phyloP scores from a whole-genome alignment of 2,113 vertebrate species.

The Scopus umbretta region DNA sequence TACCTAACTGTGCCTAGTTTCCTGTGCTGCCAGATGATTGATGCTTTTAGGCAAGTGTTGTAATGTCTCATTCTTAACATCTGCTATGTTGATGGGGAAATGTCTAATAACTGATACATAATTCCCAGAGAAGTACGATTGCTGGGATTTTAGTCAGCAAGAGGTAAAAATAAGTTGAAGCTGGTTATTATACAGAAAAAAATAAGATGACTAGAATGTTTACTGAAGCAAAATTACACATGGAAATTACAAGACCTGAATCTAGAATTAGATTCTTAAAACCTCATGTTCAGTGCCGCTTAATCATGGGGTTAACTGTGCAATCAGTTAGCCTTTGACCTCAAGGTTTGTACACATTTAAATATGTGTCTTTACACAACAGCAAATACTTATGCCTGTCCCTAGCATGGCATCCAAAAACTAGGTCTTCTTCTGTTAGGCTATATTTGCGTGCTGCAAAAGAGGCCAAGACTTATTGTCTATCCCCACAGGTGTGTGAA shows the following conservation, averaged over 20 bases:
- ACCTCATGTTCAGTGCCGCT: not conserved
- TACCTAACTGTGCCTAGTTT: not conserved
- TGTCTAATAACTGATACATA: not conserved
- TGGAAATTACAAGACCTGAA: not conserved
- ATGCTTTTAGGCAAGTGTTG: not conserved
- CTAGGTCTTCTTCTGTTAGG: not conserved
- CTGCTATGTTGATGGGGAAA: not conserved
- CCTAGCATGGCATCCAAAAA: not conserved
- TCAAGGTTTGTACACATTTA: not conserved
- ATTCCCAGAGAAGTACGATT: not conserved
- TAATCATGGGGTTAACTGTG: not conserved
- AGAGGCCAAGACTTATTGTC: not conserved
- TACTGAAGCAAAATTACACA: not conserved
- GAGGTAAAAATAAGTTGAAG: not conserved
- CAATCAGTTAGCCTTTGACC: not conserved
- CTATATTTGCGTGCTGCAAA: fast-evolving
- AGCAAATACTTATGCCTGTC: not conserved
- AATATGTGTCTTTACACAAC: not conserved
- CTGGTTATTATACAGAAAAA: not conserved
- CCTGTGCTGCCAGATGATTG: not conserved
- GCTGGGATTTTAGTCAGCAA: not conserved
- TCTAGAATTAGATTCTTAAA: not conserved
- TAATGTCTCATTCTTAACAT: not conserved
- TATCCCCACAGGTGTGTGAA: not conserved
- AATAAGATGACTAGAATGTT: not conserved